phyloP scores from a whole-genome alignment of 1,140 invertebrate genomes.

The Venustaconcha ellipsiformis region DNA sequence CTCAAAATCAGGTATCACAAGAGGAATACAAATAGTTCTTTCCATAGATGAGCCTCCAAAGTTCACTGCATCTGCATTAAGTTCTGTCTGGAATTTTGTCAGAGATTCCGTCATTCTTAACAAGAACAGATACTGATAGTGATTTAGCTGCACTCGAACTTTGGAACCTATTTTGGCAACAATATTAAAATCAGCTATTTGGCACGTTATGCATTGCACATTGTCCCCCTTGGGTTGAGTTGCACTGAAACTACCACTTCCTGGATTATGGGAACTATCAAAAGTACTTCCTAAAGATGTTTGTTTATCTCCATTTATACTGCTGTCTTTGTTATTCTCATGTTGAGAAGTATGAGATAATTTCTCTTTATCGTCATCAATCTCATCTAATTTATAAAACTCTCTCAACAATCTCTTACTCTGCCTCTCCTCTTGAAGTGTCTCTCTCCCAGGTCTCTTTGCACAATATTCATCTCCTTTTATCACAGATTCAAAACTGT shows the following conservation, averaged over 20 bases:
- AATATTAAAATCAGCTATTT: constrained; percentile 47
- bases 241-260: not conserved
- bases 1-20: constrained; percentile 86
- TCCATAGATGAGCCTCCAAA: constrained; percentile 65
- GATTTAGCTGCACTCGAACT: constrained; percentile 74
- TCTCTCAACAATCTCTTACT: too few species aligned
- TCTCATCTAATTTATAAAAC: too few species aligned
- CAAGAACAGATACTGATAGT: constrained; percentile 92
- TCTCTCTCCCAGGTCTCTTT: too few species aligned
- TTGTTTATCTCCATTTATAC: too few species aligned
- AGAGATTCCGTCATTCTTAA: constrained; percentile 86
- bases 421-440: too few species aligned
- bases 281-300: too few species aligned
- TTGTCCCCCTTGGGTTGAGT: constrained; percentile 12
- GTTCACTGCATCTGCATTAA: constrained; percentile 82
- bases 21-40: constrained; percentile 72
- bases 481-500: not conserved
- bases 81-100: constrained; percentile 73
- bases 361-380: too few species aligned
- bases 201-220: constrained; percentile 33
- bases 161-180: constrained; percentile 54
- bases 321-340: too few species aligned
- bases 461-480: too few species aligned
- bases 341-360: too few species aligned
- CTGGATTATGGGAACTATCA: not conserved